These are phyloP conservation scores for Cliona cf. orientalis DNA, from an alignment of 37 sponge, comb jelly and placozoan genomes.

Conservation along the genomic window DNA sequence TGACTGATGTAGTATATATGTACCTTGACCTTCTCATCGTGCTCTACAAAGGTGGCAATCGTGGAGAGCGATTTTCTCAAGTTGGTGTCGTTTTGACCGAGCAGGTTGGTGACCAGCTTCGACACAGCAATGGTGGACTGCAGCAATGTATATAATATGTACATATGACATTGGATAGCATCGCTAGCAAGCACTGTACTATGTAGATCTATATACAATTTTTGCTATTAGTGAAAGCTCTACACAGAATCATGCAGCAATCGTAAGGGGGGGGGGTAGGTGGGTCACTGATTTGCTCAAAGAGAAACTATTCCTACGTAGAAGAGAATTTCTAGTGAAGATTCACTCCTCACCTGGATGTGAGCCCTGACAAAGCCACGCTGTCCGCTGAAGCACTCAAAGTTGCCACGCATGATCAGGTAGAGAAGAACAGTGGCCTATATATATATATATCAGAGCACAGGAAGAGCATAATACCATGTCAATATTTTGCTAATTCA, in stretches of 20 bases:
- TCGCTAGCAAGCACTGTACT: no score
- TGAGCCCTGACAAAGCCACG: slow-evolving; percentile 64
- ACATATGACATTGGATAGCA: no score
- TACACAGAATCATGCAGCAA: no score
- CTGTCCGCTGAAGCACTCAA: slow-evolving; percentile 67
- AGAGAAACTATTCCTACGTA: no score
- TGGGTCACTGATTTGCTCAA: no score
- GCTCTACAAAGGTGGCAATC: slow-evolving; percentile 37
- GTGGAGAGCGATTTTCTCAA: slow-evolving; percentile 67
- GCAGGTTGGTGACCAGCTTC: slow-evolving; percentile 56
- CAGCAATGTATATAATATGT: background rate
- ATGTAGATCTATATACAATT: no score
- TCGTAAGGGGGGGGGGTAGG: no score
- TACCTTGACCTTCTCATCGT: slow-evolving; percentile 26
- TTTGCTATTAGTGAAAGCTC: no score
- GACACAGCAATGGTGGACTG: slow-evolving; percentile 83
- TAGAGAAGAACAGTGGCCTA: slow-evolving; percentile 56
- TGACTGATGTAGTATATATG: background rate
- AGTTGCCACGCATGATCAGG: slow-evolving; percentile 80
- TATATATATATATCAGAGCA: background rate
- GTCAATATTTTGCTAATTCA: background rate
- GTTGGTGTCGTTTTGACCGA: slow-evolving; percentile 58
- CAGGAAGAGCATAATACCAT: background rate
- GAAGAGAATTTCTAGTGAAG: no score
- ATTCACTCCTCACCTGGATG: slow-evolving; percentile 75